A percentile compares a stretch with the other conserved stretches of the same genome.
Conservation (phyloP, 2,113 vertebrate species). For the Natator depressus region DNA sequence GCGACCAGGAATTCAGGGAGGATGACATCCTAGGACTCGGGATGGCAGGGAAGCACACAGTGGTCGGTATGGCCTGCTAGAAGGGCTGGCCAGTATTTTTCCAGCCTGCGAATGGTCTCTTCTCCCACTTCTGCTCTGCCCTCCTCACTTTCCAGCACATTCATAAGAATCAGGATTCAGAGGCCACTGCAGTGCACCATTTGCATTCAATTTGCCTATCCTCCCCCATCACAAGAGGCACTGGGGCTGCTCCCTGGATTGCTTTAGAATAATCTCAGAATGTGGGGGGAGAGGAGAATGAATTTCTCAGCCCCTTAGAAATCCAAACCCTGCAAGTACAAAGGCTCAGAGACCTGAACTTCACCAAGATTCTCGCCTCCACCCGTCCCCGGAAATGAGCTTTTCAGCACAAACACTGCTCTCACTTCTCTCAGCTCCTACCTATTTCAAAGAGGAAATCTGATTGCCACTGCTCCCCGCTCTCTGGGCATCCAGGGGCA, state of each 20-base stretch:
- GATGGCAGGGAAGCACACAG: not conserved
- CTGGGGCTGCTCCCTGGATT: not conserved
- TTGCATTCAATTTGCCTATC: not conserved
- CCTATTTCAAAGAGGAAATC: not conserved
- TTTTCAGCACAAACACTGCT: not conserved
- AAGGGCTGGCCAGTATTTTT: constrained; percentile 15
- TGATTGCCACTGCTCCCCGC: not conserved
- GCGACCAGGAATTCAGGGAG: accelerated
- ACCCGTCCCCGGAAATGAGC: no score
- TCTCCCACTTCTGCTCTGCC: accelerated
- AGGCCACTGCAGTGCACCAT: not conserved
- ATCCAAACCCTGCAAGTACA: not conserved
- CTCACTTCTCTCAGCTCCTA: not conserved
- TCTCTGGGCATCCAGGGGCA: not conserved
- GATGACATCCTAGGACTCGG: accelerated
- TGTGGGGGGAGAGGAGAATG: not conserved
- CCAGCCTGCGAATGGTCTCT: not conserved
- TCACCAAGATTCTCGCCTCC: not conserved
- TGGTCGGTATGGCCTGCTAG: not conserved
- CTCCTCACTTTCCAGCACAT: not conserved
- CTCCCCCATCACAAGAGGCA: not conserved
- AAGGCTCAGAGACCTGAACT: not conserved
- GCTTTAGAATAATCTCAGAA: not conserved
- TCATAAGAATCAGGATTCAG: not conserved
- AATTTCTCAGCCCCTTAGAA: not conserved